These are phyloP conservation scores for Scolopax bukidnonensis DNA, from an alignment of 2,797 vertebrate species.

Conservation along the genomic window DNA sequence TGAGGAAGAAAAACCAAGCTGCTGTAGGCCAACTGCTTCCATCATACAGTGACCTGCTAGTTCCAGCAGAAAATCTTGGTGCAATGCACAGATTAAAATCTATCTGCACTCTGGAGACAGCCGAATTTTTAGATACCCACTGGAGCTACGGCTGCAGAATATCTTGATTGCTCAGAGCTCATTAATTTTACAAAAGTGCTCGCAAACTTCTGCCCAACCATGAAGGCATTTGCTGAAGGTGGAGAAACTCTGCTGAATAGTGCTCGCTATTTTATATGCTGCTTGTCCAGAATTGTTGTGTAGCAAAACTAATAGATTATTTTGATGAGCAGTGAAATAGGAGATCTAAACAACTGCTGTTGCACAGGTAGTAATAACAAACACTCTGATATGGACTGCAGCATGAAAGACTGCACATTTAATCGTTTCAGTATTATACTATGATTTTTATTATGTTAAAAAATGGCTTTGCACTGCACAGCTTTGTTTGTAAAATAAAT, in stretches of 20 bases:
- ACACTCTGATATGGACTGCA: neutral
- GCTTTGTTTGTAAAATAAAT: neutral
- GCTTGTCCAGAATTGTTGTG: neutral
- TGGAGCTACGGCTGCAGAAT: neutral
- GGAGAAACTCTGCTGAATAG: neutral
- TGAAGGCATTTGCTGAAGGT: neutral
- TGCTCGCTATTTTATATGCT: neutral
- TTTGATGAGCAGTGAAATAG: neutral
- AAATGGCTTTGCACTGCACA: neutral
- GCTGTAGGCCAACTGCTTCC: rapidly evolving
- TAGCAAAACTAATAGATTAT: neutral
- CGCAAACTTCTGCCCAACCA: neutral
- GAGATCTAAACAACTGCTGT: neutral
- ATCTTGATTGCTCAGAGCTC: neutral
- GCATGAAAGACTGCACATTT: neutral
- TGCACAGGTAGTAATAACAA: neutral
- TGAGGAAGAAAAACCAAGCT: neutral
- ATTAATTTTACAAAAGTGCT: neutral
- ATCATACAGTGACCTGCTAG: neutral
- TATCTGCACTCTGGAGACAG: neutral
- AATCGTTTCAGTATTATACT: neutral
- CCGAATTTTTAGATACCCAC: neutral
- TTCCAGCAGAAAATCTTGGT: neutral
- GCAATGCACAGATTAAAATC: neutral
- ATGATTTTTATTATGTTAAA: neutral